These are phyloP conservation scores for Merluccius polli DNA, from an alignment of 2,797 vertebrate genomes.

Conservation along the genomic window DNA sequence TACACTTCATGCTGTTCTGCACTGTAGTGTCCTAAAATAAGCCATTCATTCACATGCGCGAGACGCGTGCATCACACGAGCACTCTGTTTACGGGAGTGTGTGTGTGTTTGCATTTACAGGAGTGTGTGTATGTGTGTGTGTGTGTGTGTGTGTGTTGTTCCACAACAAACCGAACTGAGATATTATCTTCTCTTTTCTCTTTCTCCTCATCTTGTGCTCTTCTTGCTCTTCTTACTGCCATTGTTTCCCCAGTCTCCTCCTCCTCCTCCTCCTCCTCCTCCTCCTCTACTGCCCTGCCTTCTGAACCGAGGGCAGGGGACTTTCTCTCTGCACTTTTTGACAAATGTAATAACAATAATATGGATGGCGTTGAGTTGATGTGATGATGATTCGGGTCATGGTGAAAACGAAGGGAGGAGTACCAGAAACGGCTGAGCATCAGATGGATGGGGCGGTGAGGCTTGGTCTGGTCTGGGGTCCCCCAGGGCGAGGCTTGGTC, in stretches of 20 bases:
- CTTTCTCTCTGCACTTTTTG: slow-evolving; percentile 76
- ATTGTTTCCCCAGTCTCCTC: slow-evolving; percentile 53
- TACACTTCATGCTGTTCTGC: slow-evolving; percentile 16
- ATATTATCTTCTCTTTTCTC: slow-evolving; percentile 67
- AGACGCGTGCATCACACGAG: background rate
- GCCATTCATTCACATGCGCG: slow-evolving; percentile 6
- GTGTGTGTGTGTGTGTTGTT: slow-evolving; percentile 30
- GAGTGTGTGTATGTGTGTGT: slow-evolving; percentile 15
- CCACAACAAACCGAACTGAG: slow-evolving; percentile 52
- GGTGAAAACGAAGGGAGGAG: slow-evolving; percentile 69
- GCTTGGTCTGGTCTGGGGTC: slow-evolving; percentile 52
- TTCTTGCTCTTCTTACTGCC: slow-evolving; percentile 68
- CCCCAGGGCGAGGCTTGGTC: slow-evolving; percentile 52
- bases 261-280: slow-evolving; percentile 30
- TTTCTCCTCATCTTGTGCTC: slow-evolving; percentile 65
- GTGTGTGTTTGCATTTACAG: slow-evolving; percentile 29
- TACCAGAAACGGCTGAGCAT: slow-evolving; percentile 58
- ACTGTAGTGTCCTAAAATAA: slow-evolving; percentile 48
- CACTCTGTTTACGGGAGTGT: slow-evolving; percentile 7
- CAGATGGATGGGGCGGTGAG: slow-evolving; percentile 43
- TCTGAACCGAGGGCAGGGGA: slow-evolving; percentile 53
- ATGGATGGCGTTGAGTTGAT: slow-evolving; percentile 50
- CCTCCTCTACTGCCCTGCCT: slow-evolving; percentile 62
- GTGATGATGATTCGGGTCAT: slow-evolving; percentile 58
- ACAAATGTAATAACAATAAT: slow-evolving; percentile 72